Percentiles rank a stretch among this genome's conserved stretches.
Conservation (phyloP, 1,140 invertebrate genomes). For the Drosophila ohnishii region DNA sequence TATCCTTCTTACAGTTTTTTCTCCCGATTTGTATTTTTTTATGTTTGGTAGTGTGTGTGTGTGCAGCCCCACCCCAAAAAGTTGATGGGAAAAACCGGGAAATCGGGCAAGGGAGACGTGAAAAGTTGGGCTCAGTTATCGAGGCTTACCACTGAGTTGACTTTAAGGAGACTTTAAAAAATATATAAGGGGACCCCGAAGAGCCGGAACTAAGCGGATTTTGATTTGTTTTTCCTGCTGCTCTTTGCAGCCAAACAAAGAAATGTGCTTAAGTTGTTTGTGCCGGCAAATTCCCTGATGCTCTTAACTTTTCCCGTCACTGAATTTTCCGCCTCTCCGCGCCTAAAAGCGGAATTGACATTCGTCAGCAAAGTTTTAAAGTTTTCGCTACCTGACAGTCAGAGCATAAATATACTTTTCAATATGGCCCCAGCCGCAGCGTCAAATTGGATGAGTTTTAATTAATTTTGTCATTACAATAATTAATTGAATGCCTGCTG, state of each 20-base stretch:
- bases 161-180: constrained; percentile 58
- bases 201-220: constrained; percentile 62
- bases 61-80: constrained; percentile 24
- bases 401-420: constrained; percentile 45
- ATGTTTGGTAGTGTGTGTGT: constrained; percentile 2
- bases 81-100: constrained; percentile 8
- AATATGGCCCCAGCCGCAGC: constrained; percentile 52
- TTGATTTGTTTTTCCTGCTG: constrained; percentile 63
- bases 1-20: constrained; percentile 25
- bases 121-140: constrained; percentile 48
- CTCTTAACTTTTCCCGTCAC: constrained; percentile 52
- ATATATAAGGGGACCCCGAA: constrained; percentile 2
- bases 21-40: constrained; percentile 10
- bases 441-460: constrained; percentile 59
- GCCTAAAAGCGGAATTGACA: constrained; percentile 40
- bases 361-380: constrained; percentile 2
- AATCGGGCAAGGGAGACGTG: constrained; percentile 6
- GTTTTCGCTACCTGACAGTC: constrained; percentile 19
- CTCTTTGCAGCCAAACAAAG: constrained; percentile 28
- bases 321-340: constrained; percentile 2
- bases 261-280: constrained; percentile 63
- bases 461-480: constrained; percentile 76
- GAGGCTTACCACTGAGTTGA: constrained; percentile 34
- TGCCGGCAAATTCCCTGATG: constrained; percentile 55
- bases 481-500: constrained; percentile 63